Evolutionary conservation across 1,140 invertebrate species (phyloP).

Genomic region (Heterodera schachtii): DNA sequence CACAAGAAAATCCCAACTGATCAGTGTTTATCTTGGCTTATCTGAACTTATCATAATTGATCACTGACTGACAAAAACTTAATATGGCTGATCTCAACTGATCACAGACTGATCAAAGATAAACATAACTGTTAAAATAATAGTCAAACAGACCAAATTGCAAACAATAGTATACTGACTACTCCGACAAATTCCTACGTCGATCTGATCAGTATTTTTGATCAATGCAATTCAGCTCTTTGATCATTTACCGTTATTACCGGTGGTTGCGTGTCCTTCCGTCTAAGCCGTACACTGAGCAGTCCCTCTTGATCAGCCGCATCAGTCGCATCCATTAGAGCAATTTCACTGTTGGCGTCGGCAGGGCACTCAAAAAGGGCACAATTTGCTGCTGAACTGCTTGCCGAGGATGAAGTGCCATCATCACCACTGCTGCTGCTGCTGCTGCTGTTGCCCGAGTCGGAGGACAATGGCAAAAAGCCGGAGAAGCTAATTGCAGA

Average conservation of each 20-base stretch:
- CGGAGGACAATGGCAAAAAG: not conserved
- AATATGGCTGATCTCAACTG: not conserved
- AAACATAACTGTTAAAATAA: too few relatives aligned
- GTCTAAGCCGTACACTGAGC: conserved; percentile 14
- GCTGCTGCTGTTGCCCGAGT: not conserved
- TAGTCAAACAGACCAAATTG: too few relatives aligned
- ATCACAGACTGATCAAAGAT: not conserved
- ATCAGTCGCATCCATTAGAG: not conserved
- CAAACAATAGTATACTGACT: too few relatives aligned
- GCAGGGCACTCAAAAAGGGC: not conserved
- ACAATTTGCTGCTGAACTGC: conserved; percentile 10
- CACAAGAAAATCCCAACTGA: too few relatives aligned
- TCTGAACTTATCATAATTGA: too few relatives aligned
- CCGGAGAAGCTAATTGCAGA: conserved; percentile 27
- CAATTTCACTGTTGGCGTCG: not conserved
- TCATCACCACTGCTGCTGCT: not conserved
- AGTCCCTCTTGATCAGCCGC: not conserved
- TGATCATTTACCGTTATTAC: too few relatives aligned
- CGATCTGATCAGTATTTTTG: too few relatives aligned
- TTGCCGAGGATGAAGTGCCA: not conserved
- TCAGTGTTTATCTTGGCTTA: too few relatives aligned
- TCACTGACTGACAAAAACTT: too few relatives aligned
- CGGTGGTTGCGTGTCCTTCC: not conserved
- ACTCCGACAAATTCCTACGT: too few relatives aligned
- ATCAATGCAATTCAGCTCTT: too few relatives aligned